Percentiles rank a stretch among this genome's conserved stretches.
These are phyloP conservation scores for Gorsachius magnificus DNA, from an alignment of 2,797 vertebrate species.

Conservation along the genomic window DNA sequence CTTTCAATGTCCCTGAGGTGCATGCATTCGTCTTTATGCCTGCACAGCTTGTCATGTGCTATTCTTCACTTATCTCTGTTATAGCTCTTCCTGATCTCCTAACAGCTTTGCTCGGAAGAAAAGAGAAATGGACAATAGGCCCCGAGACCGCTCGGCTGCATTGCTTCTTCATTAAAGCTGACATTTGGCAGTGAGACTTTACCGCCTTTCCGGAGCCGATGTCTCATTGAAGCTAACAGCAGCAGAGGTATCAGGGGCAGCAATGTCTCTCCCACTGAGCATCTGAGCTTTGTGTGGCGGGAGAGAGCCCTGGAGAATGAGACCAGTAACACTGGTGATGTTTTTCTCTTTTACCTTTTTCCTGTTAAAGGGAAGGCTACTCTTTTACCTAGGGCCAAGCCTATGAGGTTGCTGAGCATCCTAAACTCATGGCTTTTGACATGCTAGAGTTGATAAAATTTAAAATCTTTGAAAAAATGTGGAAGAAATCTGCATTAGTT, in stretches of 20 bases:
- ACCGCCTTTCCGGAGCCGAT: conserved; percentile 22
- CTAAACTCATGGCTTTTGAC: not conserved
- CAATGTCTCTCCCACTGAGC: not conserved
- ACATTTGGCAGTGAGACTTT: conserved; percentile 39
- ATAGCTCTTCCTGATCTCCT: conserved; percentile 39
- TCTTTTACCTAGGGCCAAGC: not conserved
- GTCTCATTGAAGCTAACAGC: not conserved
- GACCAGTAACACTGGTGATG: not conserved
- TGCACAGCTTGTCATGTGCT: conserved; percentile 48
- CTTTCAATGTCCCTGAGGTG: not conserved
- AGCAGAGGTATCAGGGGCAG: not conserved
- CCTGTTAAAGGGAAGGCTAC: not conserved
- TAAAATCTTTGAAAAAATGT: not conserved
- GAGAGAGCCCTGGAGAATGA: not conserved
- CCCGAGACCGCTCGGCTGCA: not conserved
- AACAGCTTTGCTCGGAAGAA: conserved; percentile 19
- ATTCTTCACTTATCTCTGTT: conserved; percentile 46
- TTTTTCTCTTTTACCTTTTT: not conserved
- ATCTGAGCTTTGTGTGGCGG: not conserved
- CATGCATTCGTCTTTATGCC: not conserved
- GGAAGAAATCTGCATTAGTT: not conserved
- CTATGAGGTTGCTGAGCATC: not conserved
- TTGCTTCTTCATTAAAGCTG: conserved; percentile 46
- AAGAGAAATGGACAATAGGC: conserved; percentile 54
- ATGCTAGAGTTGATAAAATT: not conserved